Evolutionary conservation across 2,888 invertebrate genomes (phyloP), one percentile per base, ranked within the genome.

Genomic region (Drosophila lutescens): DNA sequence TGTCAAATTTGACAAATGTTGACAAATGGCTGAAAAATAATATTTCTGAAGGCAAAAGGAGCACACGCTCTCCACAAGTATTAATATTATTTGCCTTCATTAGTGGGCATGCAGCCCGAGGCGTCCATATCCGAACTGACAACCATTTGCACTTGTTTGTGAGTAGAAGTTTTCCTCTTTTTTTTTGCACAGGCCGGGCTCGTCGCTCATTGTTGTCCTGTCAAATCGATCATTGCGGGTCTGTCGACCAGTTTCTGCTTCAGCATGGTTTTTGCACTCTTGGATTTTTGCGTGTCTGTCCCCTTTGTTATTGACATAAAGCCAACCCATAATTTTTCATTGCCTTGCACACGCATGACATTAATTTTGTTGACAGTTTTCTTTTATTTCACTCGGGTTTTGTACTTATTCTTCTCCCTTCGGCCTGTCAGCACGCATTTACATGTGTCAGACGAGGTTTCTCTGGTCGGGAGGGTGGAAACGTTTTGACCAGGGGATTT

Each of bases 281-380:
- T 51, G 59, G 57, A 68, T 67, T 68, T 62, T 62, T 74, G 80
- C 47, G 61, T 56, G 71, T 58, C 69, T 40, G 62, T 23, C 65
- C 57, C 66, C 79, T 77, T 84, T 84, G 88, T 89, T 86, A 90
- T 90, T 91, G 90, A 90, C 91, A 89, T 86, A 90, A 89, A 87
- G 88, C 89, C 86, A 80, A 75, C 60, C 84, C 90, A 90, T 91
- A 90, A 91, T 90, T 90, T 90, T 90, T 90, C 91, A 90, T 90
- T 84, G 90, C 90, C 88, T 86, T 89, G 91, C 84, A 83, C 84
- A 82, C 85, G 88, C 84, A 81, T 90, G 90, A 90, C 90, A 90
- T 90, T 90, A 88, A 90, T 89, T 90, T 89, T 86, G 90, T 89
- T 91, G 90, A 90, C 91, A 91, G 90, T 91, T 90, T 90, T 88